phyloP scores from a whole-genome alignment of 2,113 vertebrate genomes.

The Prinia subflava region DNA sequence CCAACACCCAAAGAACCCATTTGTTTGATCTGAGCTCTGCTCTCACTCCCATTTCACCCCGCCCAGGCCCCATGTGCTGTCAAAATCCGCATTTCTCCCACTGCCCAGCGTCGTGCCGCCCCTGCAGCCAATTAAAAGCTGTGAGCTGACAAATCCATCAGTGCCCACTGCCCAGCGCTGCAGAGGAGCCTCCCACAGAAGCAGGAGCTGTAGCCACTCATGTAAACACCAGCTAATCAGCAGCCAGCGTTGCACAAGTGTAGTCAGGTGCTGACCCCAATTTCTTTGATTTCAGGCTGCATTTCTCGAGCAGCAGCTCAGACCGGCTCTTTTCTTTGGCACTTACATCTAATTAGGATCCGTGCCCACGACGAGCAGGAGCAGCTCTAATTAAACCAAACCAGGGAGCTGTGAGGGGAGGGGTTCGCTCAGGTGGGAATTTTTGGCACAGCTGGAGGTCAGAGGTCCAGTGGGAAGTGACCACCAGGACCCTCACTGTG shows the following conservation, averaged over 20 bases:
- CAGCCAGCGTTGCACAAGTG: not conserved
- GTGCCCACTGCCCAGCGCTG: not conserved
- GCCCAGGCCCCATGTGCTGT: fast-evolving
- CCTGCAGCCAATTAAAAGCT: not conserved
- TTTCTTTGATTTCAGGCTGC: slow-evolving; percentile 42
- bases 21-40: not conserved
- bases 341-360: slow-evolving; percentile 31
- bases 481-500: not conserved
- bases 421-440: not conserved
- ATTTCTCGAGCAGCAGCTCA: slow-evolving; percentile 24
- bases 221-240: slow-evolving; percentile 39
- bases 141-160: not conserved
- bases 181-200: not conserved
- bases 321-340: not conserved
- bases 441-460: not conserved
- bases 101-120: not conserved
- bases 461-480: not conserved
- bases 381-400: slow-evolving; percentile 22
- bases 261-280: slow-evolving; percentile 26
- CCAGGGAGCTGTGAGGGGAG: fast-evolving
- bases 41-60: not conserved
- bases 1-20: not conserved
- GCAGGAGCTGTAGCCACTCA: not conserved
- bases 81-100: not conserved
- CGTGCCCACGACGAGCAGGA: not conserved